Evolutionary conservation across 2,888 invertebrate species (phyloP).

Genomic region (Halictus ligatus): DNA sequence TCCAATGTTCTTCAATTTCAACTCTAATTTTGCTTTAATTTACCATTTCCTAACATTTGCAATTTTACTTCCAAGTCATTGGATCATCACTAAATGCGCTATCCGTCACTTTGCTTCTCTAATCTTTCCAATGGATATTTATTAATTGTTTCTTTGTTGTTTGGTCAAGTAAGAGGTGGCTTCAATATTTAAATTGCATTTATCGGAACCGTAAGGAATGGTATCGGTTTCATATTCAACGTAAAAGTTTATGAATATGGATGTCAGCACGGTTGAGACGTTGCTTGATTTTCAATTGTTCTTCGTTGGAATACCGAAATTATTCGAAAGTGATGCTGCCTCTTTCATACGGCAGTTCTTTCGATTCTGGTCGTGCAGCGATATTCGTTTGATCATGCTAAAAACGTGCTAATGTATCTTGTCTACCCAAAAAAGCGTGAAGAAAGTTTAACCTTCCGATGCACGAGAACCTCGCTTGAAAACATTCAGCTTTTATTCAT

Average conservation of each 20-base stretch:
- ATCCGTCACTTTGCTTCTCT: background rate
- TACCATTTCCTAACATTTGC: background rate
- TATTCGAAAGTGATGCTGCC: constrained; percentile 5
- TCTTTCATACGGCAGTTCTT: background rate
- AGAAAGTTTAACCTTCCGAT: background rate
- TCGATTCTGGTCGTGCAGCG: background rate
- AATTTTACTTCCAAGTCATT: background rate
- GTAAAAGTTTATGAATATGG: background rate
- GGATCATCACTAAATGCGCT: background rate
- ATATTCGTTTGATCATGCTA: background rate
- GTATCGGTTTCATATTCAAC: background rate
- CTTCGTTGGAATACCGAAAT: background rate
- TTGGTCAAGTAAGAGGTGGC: background rate
- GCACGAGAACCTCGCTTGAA: background rate
- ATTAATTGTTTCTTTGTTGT: background rate
- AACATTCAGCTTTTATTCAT: background rate
- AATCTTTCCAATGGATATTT: background rate
- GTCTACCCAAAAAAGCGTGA: background rate
- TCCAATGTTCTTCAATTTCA: background rate
- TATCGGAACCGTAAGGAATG: background rate
- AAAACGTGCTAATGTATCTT: background rate
- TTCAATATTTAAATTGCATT: background rate
- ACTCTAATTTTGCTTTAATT: background rate
- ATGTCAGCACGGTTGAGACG: background rate
- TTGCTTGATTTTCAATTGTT: background rate